Evolutionary conservation across 2,113 vertebrate genomes (phyloP), one percentile per base, ranked within the genome.

Genomic region (Hippocampus zosterae): DNA sequence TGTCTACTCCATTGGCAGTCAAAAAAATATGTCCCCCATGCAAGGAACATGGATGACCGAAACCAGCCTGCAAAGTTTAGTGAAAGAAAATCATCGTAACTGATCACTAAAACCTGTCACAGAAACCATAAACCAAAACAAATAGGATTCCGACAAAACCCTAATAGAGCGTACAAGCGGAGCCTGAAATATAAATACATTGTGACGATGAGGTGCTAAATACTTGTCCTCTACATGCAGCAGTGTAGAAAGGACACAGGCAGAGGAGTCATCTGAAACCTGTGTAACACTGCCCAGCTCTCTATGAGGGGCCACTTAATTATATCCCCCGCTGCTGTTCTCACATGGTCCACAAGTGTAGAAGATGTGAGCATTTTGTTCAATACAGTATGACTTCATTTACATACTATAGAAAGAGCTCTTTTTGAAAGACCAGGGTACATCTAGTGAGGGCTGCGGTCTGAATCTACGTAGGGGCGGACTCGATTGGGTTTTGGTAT

Each of bases 151-250:
- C 72, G 81, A 78, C 79, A 81, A 75, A 80, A 84, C 56, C 33
- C 68, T 44, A 69, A 78, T 57, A 69, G 67, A 37, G 50, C 2
- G 25, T 16, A 16, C 13, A 69, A 71, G 63, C 41, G 33, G 25
- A 65, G 55, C 74, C 82, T 79, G 79, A 83, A 84, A 87, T 87
- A 88, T 64, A 59, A 70, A 55, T 50, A 33, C 71, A 70, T 80
- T 81, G 75, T 73, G 56, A 64, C 9, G 72, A 74, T 75, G 65
- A 78, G 72, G 67, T 46, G 82, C 71, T 74, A 82, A 85, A 80
- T 80, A 64, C 52, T 74, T 70, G 68, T 15, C 64, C 74, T 80
- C 62, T 77, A 80, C 79, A 84, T 79, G 73, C 68, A 81, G 76
- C 27, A 44, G 64, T 69, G 84, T 82, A 64, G 81, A 82, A 85